Evolutionary conservation across 2,888 invertebrate genomes (phyloP).

Genomic region (Campoplex capitator): DNA sequence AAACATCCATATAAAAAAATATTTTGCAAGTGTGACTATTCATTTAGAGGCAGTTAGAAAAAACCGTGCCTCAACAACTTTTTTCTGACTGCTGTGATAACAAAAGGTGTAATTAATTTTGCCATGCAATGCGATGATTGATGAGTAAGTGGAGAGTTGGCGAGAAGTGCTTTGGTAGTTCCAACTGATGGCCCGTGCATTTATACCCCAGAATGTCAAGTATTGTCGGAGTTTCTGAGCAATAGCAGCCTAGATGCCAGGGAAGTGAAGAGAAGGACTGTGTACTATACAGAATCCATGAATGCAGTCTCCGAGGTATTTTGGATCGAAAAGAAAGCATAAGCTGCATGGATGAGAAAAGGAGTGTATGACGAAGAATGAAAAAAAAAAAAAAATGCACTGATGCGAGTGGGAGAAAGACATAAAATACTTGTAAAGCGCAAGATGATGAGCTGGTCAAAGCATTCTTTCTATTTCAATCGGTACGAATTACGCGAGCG

Average conservation of each 20-base stretch:
- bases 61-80: too few relatives aligned
- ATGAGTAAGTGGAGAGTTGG: conserved; percentile 11
- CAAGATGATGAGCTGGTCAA: neutral
- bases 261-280: conserved; percentile 21
- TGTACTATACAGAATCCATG: conserved; percentile 8
- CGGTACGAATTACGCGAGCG: conserved; percentile 7
- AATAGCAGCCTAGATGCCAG: conserved; percentile 57
- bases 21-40: neutral
- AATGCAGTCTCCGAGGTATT: conserved; percentile 57
- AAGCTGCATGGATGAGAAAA: conserved; percentile 1
- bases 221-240: conserved; percentile 62
- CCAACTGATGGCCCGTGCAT: conserved; percentile 36
- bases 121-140: conserved; percentile 32
- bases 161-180: conserved; percentile 1
- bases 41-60: too few relatives aligned
- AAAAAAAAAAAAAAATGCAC: conserved; percentile 14
- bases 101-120: conserved; percentile 38
- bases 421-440: neutral
- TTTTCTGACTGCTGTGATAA: too few relatives aligned
- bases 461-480: conserved; percentile 59
- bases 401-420: neutral
- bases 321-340: conserved; percentile 30
- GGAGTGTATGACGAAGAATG: neutral
- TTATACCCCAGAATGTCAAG: conserved; percentile 64
- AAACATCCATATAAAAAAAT: too few relatives aligned